phyloP scores from a whole-genome alignment of 2,113 vertebrate genomes.

The Prolemur simus region DNA sequence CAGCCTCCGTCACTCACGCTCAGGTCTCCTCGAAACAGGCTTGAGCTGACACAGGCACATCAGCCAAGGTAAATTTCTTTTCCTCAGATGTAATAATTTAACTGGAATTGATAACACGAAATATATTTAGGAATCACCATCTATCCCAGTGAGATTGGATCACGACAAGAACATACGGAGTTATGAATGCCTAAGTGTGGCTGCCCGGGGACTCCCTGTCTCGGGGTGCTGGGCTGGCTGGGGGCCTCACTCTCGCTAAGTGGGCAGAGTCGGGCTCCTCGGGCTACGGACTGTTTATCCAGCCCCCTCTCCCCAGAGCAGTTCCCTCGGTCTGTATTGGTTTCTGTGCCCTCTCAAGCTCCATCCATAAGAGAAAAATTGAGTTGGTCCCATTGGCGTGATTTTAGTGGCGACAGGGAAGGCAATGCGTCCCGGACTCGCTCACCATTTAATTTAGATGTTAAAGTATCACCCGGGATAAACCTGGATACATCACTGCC shows the following conservation, averaged over 20 bases:
- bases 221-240: neutral
- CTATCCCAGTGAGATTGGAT: slow-evolving; percentile 29
- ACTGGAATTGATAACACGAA: slow-evolving; percentile 56
- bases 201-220: neutral
- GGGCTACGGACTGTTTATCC: neutral
- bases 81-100: slow-evolving; percentile 49
- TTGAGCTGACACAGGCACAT: neutral
- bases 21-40: neutral
- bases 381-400: slow-evolving; percentile 46
- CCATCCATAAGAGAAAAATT: slow-evolving; percentile 35
- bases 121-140: slow-evolving; percentile 12
- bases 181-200: neutral
- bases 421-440: slow-evolving; percentile 20
- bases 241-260: neutral
- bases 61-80: slow-evolving; percentile 46
- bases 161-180: slow-evolving; percentile 30
- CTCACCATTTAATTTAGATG: slow-evolving; percentile 59
- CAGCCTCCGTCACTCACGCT: accelerated
- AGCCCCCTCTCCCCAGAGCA: neutral
- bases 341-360: neutral
- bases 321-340: neutral
- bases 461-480: slow-evolving; percentile 45
- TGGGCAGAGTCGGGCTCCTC: neutral
- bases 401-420: slow-evolving; percentile 48
- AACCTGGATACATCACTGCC: slow-evolving; percentile 31